phyloP scores from a whole-genome alignment of 2,113 vertebrate genomes.

The Drymodes brunneopygia region DNA sequence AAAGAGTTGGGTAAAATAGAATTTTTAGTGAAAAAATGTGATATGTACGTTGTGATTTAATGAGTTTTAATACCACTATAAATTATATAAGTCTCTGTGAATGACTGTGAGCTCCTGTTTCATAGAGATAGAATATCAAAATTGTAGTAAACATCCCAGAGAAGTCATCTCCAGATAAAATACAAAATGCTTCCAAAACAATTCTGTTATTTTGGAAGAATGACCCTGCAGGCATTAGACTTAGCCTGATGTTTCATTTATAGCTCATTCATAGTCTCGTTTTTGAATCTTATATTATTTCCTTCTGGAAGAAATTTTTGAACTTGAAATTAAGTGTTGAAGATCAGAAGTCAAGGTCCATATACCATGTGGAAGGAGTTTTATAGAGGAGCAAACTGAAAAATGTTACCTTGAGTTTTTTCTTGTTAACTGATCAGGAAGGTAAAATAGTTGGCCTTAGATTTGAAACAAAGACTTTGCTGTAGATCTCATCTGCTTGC shows the following conservation, averaged over 20 bases:
- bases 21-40: neutral
- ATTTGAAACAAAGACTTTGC: conserved; percentile 7
- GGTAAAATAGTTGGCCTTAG: conserved; percentile 10
- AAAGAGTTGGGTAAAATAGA: neutral
- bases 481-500: conserved; percentile 38
- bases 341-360: neutral
- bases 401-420: neutral
- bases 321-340: conserved; percentile 44
- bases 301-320: conserved; percentile 28
- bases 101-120: neutral
- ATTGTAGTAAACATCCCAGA: neutral
- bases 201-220: neutral
- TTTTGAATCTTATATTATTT: conserved; percentile 27
- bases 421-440: neutral
- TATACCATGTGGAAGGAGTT: conserved; percentile 1
- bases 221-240: conserved; percentile 19
- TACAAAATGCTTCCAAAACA: neutral
- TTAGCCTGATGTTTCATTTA: conserved; percentile 2
- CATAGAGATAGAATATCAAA: neutral
- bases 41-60: neutral
- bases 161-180: neutral
- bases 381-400: conserved; percentile 8
- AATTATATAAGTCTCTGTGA: neutral
- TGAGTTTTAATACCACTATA: neutral
- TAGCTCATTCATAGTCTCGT: neutral